A percentile compares a stretch with the other conserved stretches of the same genome.
Evolutionary conservation across 2,113 vertebrate species (phyloP).

Genomic region (Hemibagrus wyckioides): DNA sequence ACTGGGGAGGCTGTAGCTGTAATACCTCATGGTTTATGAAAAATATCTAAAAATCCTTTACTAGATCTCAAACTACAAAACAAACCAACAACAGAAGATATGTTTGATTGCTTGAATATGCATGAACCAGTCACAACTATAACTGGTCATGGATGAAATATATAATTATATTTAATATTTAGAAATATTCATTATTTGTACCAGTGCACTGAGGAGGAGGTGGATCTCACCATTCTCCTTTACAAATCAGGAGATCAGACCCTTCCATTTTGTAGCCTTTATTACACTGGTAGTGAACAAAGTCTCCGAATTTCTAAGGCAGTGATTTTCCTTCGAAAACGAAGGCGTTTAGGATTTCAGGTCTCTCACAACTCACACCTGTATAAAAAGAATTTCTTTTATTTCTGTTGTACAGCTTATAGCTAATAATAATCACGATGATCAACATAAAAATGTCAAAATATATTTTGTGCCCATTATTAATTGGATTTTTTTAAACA

Average conservation of each 20-base stretch:
- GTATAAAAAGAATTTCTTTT: background rate
- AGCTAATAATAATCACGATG: background rate
- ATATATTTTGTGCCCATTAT: background rate
- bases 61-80: background rate
- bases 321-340: rapidly evolving
- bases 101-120: background rate
- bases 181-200: background rate
- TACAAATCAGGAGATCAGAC: background rate
- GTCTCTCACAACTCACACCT: slow-evolving; percentile 31
- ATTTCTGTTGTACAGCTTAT: background rate
- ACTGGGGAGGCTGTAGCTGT: no score
- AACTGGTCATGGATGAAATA: background rate
- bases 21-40: no score
- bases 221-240: slow-evolving; percentile 15
- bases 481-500: background rate
- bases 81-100: background rate
- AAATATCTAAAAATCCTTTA: no score
- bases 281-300: slow-evolving; percentile 33
- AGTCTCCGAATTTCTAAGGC: background rate
- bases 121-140: background rate
- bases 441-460: background rate
- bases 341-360: rapidly evolving
- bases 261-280: slow-evolving; percentile 14
- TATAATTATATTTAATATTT: background rate
- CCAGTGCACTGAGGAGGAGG: background rate